Percentiles rank a stretch among this genome's conserved stretches.
Evolutionary conservation across 2,888 invertebrate species (phyloP).

Genomic region (Sphinx pinastri): DNA sequence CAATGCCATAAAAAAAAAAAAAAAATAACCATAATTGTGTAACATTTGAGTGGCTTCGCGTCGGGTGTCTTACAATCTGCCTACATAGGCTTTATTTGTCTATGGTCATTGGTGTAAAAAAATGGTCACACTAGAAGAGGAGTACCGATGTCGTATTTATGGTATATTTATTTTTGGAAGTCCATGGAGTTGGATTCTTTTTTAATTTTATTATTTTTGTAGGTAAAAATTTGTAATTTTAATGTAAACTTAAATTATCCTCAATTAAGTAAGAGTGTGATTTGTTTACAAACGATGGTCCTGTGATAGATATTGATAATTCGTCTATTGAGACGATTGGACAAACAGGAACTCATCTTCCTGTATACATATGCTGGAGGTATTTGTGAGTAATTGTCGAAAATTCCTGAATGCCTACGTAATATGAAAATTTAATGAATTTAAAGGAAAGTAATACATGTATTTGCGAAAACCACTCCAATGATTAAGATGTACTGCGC

Average conservation of each 20-base stretch:
- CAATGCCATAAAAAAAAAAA: too few species aligned
- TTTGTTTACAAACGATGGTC: too few species aligned
- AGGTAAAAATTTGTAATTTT: slow-evolving; percentile 38
- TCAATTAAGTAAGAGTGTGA: background rate
- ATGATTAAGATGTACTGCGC: background rate
- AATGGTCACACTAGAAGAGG: background rate
- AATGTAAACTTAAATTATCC: background rate
- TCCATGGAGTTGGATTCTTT: slow-evolving; percentile 49
- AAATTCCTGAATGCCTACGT: slow-evolving; percentile 27
- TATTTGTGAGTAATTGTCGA: slow-evolving; percentile 23
- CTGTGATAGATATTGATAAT: slow-evolving; percentile 8
- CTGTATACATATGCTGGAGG: slow-evolving; percentile 23
- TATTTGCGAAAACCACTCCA: background rate
- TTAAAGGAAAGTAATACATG: background rate
- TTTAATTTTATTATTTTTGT: slow-evolving; percentile 45
- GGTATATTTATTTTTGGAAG: slow-evolving; percentile 61
- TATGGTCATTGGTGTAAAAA: background rate
- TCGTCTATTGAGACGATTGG: background rate
- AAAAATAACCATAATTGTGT: too few species aligned
- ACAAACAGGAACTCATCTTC: slow-evolving; percentile 27
- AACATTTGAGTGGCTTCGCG: too few species aligned
- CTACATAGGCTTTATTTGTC: too few species aligned
- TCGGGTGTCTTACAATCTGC: too few species aligned
- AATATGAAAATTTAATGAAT: slow-evolving; percentile 27
- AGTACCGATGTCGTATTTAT: slow-evolving; percentile 36